phyloP scores from a whole-genome alignment of 2,797 vertebrate genomes.

The Syndactyla subalaris region DNA sequence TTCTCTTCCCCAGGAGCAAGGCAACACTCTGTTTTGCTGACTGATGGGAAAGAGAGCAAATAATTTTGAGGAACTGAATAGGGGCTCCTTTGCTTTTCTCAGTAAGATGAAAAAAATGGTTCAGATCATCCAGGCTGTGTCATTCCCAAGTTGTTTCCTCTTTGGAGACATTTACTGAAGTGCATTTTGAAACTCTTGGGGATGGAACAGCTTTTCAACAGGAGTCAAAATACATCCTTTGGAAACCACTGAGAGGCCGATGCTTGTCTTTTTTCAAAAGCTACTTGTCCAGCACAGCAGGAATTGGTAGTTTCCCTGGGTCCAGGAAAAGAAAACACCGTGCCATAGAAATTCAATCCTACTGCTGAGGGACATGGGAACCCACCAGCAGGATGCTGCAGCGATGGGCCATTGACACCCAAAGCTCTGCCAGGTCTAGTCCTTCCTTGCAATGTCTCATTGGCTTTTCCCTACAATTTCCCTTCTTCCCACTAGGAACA shows the following conservation, averaged over 20 bases:
- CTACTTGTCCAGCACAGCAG: neutral
- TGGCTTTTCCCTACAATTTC: neutral
- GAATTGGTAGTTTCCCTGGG: neutral
- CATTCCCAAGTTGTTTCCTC: neutral
- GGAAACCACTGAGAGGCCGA: neutral
- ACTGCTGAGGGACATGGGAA: neutral
- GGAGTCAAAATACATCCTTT: neutral
- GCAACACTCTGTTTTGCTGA: neutral
- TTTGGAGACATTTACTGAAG: neutral
- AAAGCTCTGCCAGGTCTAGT: neutral
- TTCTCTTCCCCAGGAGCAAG: neutral
- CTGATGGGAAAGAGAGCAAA: conserved; percentile 1
- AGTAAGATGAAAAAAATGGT: neutral
- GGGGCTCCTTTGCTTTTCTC: neutral
- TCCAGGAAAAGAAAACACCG: neutral
- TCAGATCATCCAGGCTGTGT: neutral
- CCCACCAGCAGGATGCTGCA: neutral
- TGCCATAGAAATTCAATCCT: neutral
- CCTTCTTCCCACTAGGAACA: neutral
- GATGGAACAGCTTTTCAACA: neutral
- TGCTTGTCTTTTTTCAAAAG: neutral
- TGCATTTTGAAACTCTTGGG: neutral
- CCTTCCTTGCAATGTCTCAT: neutral
- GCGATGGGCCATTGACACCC: neutral
- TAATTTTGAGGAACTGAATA: neutral